These are phyloP conservation scores for Pomatorhinus ruficollis DNA, from an alignment of 2,113 vertebrate genomes.

Conservation along the genomic window DNA sequence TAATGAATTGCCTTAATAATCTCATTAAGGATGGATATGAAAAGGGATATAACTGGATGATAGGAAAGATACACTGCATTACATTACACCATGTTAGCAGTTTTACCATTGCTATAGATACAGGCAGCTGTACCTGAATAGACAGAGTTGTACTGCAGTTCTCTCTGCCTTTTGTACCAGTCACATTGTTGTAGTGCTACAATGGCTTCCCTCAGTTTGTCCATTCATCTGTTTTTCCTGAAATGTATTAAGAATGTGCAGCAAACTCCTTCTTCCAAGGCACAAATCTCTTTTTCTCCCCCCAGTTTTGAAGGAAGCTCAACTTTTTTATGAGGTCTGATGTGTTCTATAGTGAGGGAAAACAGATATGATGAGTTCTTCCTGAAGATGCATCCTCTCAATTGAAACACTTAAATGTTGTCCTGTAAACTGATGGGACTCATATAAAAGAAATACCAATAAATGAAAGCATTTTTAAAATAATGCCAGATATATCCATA, in stretches of 20 bases:
- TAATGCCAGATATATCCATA: conserved; percentile 20
- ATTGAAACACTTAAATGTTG: conserved; percentile 31
- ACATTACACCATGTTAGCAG: neutral
- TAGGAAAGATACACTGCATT: neutral
- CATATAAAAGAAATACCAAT: neutral
- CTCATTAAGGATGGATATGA: neutral
- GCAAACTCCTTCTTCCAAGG: neutral
- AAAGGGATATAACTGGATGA: neutral
- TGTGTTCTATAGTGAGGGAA: neutral
- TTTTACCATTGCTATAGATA: neutral
- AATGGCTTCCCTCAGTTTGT: neutral
- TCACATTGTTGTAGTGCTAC: neutral
- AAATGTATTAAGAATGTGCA: neutral
- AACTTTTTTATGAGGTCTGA: neutral
- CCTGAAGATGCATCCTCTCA: conserved; percentile 8
- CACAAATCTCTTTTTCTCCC: accelerated
- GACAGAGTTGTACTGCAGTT: neutral
- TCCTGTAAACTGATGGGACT: conserved; percentile 26
- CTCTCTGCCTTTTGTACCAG: neutral
- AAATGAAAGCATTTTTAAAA: conserved; percentile 54
- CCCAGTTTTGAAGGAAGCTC: conserved; percentile 1
- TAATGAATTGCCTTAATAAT: neutral
- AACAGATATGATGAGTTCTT: neutral
- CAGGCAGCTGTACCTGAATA: neutral
- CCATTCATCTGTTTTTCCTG: neutral